Conservation (phyloP, 2,888 invertebrate genomes). For the Amphipyra tragopoginis region DNA sequence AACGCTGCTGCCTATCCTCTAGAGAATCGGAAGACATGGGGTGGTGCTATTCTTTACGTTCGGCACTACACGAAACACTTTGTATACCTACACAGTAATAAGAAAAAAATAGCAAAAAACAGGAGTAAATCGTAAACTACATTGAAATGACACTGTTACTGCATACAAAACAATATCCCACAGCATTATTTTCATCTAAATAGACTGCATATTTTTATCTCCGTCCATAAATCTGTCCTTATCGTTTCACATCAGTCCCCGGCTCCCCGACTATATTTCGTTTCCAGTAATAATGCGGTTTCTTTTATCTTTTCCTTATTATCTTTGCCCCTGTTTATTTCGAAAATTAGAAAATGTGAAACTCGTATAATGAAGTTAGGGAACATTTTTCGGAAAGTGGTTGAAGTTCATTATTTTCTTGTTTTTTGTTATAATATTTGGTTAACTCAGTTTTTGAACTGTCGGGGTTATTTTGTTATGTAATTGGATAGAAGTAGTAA, state of each 20-base stretch:
- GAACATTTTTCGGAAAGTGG: constrained; percentile 19
- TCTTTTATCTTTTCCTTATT: constrained; percentile 64
- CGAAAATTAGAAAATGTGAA: constrained; percentile 54
- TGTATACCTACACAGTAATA: too few relatives aligned
- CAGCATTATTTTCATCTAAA: constrained; percentile 26
- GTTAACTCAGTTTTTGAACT: constrained; percentile 16
- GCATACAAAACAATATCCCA: constrained; percentile 45
- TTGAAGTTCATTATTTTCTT: constrained; percentile 33
- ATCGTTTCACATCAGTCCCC: constrained; percentile 40
- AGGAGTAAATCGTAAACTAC: constrained; percentile 1
- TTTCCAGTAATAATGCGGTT: constrained; percentile 58
- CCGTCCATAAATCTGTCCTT: constrained; percentile 50
- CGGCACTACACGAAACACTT: too few relatives aligned
- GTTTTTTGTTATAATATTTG: constrained; percentile 15
- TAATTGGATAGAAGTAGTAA: constrained; percentile 14
- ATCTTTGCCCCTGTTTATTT: constrained; percentile 59
- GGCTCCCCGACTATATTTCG: constrained; percentile 53
- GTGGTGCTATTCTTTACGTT: too few relatives aligned
- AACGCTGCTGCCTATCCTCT: too few relatives aligned
- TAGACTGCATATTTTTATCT: constrained; percentile 53
- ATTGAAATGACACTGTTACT: constrained; percentile 6
- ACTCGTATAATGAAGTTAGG: constrained; percentile 43
- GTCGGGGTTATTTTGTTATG: constrained; percentile 11
- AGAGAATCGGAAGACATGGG: too few relatives aligned
- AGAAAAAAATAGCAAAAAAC: neutral